Conservation (phyloP, 2,797 vertebrate species). For the Galagoides demidoff region DNA sequence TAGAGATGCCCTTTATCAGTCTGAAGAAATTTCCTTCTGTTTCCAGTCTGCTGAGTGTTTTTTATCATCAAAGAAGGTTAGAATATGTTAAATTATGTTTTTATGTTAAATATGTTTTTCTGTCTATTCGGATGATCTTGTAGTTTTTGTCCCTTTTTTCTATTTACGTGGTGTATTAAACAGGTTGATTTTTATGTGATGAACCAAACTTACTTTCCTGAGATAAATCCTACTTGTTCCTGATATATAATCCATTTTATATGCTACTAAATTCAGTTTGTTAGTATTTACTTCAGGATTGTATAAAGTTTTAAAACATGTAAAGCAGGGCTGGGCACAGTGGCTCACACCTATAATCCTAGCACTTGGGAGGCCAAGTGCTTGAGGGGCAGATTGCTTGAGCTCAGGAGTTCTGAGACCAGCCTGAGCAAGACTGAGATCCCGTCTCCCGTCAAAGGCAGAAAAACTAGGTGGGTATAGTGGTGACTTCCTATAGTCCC, state of each 20-base stretch:
- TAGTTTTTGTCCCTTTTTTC: slow-evolving; percentile 9
- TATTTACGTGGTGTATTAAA: background rate
- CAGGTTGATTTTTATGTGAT: background rate
- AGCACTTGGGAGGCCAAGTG: no score
- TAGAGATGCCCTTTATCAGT: background rate
- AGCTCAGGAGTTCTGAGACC: no score
- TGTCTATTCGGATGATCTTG: background rate
- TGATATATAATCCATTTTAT: background rate
- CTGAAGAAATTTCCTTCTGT: background rate
- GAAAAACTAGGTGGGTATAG: no score
- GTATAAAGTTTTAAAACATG: slow-evolving; percentile 38
- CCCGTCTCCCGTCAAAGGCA: no score
- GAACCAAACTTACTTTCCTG: background rate
- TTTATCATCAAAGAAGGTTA: background rate
- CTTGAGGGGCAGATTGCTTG: no score
- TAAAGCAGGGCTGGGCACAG: background rate
- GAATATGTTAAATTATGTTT: slow-evolving; percentile 29
- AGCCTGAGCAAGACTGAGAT: no score
- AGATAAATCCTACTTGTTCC: background rate
- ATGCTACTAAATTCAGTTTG: background rate
- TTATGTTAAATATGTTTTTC: no score
- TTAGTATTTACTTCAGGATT: background rate
- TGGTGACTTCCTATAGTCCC: no score
- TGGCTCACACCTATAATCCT: no score
- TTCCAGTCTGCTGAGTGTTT: background rate